Conservation (phyloP, 64 coral and sea anemone genomes). For the Astreopora myriophthalma region DNA sequence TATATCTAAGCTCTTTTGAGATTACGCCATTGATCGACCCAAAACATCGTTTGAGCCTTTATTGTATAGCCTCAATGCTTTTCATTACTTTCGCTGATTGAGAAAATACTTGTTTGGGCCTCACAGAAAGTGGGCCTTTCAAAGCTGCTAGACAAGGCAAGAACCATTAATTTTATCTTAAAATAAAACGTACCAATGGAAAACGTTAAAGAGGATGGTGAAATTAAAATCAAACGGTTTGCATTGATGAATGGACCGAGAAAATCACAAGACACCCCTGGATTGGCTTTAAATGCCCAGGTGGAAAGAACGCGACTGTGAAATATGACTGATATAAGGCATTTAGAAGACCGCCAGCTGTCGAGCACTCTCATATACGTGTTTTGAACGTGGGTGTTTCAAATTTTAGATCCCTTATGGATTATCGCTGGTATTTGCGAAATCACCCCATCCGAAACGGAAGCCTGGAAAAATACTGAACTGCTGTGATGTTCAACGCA, state of each 20-base stretch:
- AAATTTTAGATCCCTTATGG: too few species aligned
- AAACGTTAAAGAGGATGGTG: neutral
- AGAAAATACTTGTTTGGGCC: neutral
- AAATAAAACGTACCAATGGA: neutral
- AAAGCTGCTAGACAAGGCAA: neutral
- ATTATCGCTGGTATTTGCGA: too few species aligned
- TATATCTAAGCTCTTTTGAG: too few species aligned
- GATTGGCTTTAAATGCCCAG: neutral
- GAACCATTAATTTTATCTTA: neutral
- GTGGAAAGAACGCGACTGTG: neutral
- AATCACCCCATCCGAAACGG: too few species aligned
- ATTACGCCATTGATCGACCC: neutral
- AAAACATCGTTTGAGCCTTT: neutral
- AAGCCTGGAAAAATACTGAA: too few species aligned
- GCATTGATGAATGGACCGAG: neutral
- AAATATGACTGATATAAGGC: neutral
- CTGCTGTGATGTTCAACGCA: too few species aligned
- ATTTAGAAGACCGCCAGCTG: neutral
- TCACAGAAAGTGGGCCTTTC: neutral
- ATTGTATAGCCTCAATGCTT: neutral
- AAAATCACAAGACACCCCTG: neutral
- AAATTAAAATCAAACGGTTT: neutral
- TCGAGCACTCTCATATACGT: neutral
- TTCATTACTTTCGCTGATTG: neutral
- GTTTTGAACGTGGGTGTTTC: neutral